phyloP scores from a whole-genome alignment of 2,888 invertebrate genomes.

The Aplocera efformata region DNA sequence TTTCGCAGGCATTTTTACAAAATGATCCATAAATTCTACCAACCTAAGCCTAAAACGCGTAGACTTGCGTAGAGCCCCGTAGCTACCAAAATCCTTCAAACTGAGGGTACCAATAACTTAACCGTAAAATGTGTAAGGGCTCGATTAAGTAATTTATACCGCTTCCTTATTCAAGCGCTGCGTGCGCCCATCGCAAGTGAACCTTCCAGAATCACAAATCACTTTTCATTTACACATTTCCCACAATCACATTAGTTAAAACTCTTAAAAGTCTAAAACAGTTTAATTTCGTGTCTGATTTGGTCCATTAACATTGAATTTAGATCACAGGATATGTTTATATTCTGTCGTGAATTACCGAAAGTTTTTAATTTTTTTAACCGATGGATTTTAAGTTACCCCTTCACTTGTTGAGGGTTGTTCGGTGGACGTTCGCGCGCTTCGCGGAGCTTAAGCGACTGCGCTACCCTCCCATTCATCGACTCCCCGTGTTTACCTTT shows the following conservation, averaged over 20 bases:
- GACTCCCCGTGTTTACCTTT: conserved; percentile 47
- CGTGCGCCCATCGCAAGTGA: conserved; percentile 12
- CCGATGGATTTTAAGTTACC: conserved; percentile 20
- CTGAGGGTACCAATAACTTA: conserved; percentile 21
- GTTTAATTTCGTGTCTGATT: background rate
- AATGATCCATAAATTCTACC: too few species aligned
- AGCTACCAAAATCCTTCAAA: conserved; percentile 10
- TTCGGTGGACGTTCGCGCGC: conserved; percentile 69
- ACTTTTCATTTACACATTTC: conserved; percentile 6
- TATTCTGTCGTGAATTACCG: background rate
- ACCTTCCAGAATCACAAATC: conserved; percentile 8
- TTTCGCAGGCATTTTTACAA: too few species aligned
- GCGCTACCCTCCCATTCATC: conserved; percentile 73
- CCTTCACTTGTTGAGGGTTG: conserved; percentile 65
- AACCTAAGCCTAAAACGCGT: too few species aligned
- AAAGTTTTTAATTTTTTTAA: conserved; percentile 11
- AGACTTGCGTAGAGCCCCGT: too few species aligned
- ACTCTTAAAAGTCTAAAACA: background rate
- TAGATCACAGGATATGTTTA: too few species aligned
- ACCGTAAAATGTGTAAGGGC: conserved; percentile 23
- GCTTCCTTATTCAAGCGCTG: conserved; percentile 10
- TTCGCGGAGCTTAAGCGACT: conserved; percentile 72
- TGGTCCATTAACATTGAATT: too few species aligned
- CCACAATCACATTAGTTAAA: background rate
- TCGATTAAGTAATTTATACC: conserved; percentile 26